phyloP scores from a whole-genome alignment of 2,797 vertebrate species.

The Amazonetta brasiliensis region DNA sequence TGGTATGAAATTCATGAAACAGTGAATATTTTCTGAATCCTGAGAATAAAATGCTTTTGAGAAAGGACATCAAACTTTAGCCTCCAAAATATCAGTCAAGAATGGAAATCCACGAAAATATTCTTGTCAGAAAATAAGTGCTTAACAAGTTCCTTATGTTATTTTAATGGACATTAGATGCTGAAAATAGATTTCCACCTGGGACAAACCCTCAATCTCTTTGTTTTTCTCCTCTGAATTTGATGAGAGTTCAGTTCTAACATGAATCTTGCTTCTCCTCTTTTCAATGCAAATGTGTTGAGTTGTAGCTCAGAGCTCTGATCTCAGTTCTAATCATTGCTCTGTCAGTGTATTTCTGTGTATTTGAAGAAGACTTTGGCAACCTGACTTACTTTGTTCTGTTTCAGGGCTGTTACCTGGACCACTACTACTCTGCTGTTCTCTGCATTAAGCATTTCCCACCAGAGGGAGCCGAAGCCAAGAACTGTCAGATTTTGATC shows the following conservation, averaged over 20 bases:
- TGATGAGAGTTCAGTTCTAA: neutral
- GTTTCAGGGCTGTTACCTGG: neutral
- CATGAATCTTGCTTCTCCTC: neutral
- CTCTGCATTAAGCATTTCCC: neutral
- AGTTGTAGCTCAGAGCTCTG: neutral
- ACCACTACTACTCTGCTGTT: neutral
- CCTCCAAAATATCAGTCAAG: neutral
- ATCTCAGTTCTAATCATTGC: neutral
- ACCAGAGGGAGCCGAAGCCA: slow-evolving; percentile 55
- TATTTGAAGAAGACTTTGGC: neutral
- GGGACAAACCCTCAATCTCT: neutral
- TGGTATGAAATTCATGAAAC: neutral
- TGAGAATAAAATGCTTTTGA: neutral
- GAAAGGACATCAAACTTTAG: neutral
- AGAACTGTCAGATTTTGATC: neutral
- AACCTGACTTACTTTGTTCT: neutral
- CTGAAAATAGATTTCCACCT: neutral
- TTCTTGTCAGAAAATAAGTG: neutral
- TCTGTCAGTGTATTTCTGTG: neutral
- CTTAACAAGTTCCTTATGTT: neutral
- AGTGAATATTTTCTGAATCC: neutral
- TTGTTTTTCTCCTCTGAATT: neutral
- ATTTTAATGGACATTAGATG: neutral
- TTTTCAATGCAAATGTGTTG: neutral
- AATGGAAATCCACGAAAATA: neutral